Base-by-base conservation (phyloP, 2,113 vertebrate genomes). In the Pseudorhombus dupliciocellatus region DNA sequence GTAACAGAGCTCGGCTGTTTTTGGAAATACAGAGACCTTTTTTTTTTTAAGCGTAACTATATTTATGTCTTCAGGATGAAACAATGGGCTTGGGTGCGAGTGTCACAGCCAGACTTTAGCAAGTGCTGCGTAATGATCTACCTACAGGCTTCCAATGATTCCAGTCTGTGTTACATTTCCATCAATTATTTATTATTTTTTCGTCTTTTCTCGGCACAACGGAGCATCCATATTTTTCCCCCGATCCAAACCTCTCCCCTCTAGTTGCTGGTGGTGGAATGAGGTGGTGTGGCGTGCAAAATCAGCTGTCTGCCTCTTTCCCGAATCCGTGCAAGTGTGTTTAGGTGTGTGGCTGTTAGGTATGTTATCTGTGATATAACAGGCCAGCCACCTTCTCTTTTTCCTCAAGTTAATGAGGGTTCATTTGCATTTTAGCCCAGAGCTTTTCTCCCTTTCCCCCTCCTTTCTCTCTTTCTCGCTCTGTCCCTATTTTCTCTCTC, bases 361-460 rank as follows among this genome's bases (percentile, higher is more conserved):
- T 79, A 84, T 87, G 85, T 90, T 90, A 90, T 88, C 87, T 85
- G 80, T 83, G 85, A 87, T 87, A 75, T 88, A 90, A 89, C 87
- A 88, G 78, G 77, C 84, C 80, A 90, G 66, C 87, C 80, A 85
- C 87, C 80, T 82, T 69, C 80, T 77, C n/a, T 89, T 88, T 86
- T 87, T 74, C 82, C 77, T 84, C 70, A 81, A 89, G 69, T 91
- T 92, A 92, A 92, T 91, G 87, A 92, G 85, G 79, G 77, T 88
- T 90, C 72, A 91, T 92, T 91, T 91, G 89, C 91, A 91, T 90
- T 92, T 92, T 85, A 85, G 88, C 89, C 90, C 89, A 79, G 76
- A 90, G 89, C 86, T 87, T 80, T 73, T 69, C 66, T 67, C 63
- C 51, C 56, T 30, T 20, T 57, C n/a, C 57, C 65, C 5, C 60